Percentiles rank a stretch among this genome's conserved stretches.
Conservation (phyloP, 2,888 invertebrate species). For the Euplexia lucipara region DNA sequence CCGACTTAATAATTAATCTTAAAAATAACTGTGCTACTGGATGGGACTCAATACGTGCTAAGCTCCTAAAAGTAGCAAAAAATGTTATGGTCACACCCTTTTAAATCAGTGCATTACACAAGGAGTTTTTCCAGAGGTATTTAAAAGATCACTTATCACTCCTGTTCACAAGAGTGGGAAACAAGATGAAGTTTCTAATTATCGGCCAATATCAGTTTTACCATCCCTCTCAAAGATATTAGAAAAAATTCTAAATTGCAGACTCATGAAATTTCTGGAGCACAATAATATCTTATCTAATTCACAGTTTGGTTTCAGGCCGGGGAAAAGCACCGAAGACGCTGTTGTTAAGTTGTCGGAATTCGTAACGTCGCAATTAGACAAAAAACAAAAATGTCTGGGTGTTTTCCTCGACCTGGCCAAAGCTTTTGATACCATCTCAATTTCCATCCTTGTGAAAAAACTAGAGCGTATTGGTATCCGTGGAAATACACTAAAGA, state of each 20-base stretch:
- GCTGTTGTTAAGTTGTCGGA: too few relatives aligned
- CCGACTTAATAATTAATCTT: constrained; percentile 17
- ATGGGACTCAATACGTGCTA: constrained; percentile 11
- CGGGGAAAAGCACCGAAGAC: too few relatives aligned
- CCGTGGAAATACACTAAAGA: too few relatives aligned
- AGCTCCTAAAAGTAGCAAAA: not conserved
- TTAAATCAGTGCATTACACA: constrained; percentile 14
- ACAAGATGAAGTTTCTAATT: constrained; percentile 31
- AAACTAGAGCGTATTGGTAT: too few relatives aligned
- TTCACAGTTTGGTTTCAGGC: too few relatives aligned
- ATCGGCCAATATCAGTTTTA: constrained; percentile 42
- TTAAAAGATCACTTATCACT: constrained; percentile 18
- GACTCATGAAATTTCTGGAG: constrained; percentile 14
- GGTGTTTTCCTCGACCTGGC: too few relatives aligned
- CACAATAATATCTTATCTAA: constrained; percentile 7
- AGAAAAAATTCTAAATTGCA: constrained; percentile 15
- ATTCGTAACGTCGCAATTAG: too few relatives aligned
- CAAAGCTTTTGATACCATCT: too few relatives aligned
- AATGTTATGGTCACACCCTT: constrained; percentile 13
- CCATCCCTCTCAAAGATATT: too few relatives aligned
- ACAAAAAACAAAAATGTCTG: too few relatives aligned
- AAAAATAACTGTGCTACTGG: constrained; percentile 21
- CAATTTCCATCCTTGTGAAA: too few relatives aligned
- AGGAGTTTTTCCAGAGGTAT: constrained; percentile 17
- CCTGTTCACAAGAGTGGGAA: constrained; percentile 44